Conservation (phyloP, 2,113 vertebrate genomes). For the Riparia riparia region DNA sequence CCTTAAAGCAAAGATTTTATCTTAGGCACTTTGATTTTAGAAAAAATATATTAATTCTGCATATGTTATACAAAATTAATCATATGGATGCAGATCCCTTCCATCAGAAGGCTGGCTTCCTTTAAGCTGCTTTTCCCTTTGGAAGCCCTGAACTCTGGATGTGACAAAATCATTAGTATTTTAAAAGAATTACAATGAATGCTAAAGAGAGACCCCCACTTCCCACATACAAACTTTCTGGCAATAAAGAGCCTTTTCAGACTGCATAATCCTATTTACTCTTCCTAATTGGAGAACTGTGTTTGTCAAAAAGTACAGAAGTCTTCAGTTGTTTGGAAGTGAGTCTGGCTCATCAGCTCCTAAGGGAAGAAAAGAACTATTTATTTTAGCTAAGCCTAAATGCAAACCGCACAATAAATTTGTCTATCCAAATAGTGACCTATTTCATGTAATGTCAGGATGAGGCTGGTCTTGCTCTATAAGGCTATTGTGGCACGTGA, state of each 20-base stretch:
- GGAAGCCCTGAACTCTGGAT: constrained; percentile 37
- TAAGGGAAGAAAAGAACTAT: constrained; percentile 77
- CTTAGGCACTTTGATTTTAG: constrained; percentile 8
- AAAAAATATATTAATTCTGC: neutral
- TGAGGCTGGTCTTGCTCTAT: constrained; percentile 68
- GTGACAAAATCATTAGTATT: constrained; percentile 61
- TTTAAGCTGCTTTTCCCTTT: constrained; percentile 66
- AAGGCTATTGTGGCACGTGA: constrained; percentile 52
- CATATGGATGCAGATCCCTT: neutral
- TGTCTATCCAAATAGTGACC: constrained; percentile 78
- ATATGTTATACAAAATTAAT: constrained; percentile 19
- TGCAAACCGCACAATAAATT: constrained; percentile 76
- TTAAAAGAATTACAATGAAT: constrained; percentile 70
- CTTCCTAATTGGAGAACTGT: constrained; percentile 78
- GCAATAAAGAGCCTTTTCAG: constrained; percentile 81
- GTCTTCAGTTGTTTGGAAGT: constrained; percentile 76
- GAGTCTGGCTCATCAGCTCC: constrained; percentile 75
- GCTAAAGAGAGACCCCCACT: constrained; percentile 46
- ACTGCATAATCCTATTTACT: constrained; percentile 80
- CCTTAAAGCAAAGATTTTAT: constrained; percentile 21
- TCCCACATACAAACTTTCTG: constrained; percentile 74
- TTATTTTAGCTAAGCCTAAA: constrained; percentile 79
- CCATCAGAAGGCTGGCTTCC: neutral
- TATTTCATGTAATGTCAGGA: constrained; percentile 75
- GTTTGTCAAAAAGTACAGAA: constrained; percentile 81